Evolutionary conservation across 2,797 vertebrate species (phyloP).

Genomic region (Lerista edwardsae): DNA sequence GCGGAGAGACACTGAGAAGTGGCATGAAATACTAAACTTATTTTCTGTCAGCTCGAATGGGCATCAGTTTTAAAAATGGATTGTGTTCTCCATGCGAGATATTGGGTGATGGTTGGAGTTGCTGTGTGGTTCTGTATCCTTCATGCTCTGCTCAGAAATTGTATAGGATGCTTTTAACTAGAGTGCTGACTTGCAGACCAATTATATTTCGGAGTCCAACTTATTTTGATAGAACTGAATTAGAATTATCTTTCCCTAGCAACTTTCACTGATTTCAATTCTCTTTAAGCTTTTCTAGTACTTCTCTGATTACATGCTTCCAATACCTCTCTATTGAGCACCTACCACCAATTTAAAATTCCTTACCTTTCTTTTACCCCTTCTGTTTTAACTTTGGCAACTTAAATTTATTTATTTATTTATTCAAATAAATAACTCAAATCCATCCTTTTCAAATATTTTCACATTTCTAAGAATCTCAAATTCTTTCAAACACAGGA

Average conservation of each 20-base stretch:
- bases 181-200: slow-evolving; percentile 32
- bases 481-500: neutral
- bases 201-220: slow-evolving; percentile 4
- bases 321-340: neutral
- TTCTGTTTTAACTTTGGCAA: neutral
- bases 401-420: too few relatives aligned
- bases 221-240: neutral
- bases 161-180: slow-evolving; percentile 25
- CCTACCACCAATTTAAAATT: neutral
- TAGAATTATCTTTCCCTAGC: neutral
- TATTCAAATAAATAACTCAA: too few relatives aligned
- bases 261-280: neutral
- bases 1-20: slow-evolving; percentile 36
- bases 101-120: neutral
- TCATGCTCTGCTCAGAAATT: slow-evolving; percentile 35
- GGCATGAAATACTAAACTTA: slow-evolving; percentile 23
- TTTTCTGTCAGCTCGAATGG: slow-evolving; percentile 32
- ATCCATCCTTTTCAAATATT: neutral
- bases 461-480: neutral
- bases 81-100: slow-evolving; percentile 24
- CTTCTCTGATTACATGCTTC: neutral
- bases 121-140: slow-evolving; percentile 22
- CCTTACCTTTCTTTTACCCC: neutral
- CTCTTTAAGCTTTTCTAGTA: neutral
- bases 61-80: slow-evolving; percentile 41